These are phyloP conservation scores for Phyto melanocephala DNA, from an alignment of 2,888 invertebrate genomes.

Conservation along the genomic window DNA sequence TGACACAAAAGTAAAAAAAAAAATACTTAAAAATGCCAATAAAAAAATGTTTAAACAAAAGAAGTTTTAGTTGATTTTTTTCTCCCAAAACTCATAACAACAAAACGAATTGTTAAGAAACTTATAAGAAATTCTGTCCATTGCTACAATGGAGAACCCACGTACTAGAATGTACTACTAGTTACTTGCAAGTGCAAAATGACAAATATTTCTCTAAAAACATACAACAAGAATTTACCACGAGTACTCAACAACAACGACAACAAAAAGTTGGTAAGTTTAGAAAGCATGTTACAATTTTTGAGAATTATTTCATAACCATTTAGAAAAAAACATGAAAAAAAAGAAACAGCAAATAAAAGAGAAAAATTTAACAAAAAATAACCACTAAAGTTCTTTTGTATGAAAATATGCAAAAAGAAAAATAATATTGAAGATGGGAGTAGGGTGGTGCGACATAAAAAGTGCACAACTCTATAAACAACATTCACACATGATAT, in stretches of 20 bases:
- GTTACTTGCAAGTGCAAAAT: constrained; percentile 27
- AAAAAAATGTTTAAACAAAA: constrained; percentile 30
- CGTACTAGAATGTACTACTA: not conserved
- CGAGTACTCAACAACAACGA: constrained; percentile 30
- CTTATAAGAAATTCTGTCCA: constrained; percentile 18
- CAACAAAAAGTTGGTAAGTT: constrained; percentile 22
- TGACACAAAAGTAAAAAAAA: constrained; percentile 6
- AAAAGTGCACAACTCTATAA: constrained; percentile 6
- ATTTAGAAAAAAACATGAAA: constrained; percentile 42
- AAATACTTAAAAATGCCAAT: constrained; percentile 19
- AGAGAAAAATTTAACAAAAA: no score
- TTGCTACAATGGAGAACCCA: constrained; percentile 10
- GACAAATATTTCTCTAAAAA: not conserved
- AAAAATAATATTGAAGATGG: not conserved
- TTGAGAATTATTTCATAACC: constrained; percentile 43
- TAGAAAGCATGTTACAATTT: constrained; percentile 42
- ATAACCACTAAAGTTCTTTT: constrained; percentile 24
- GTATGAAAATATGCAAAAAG: constrained; percentile 28
- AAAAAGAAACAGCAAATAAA: not conserved
- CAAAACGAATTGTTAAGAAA: constrained; percentile 27
- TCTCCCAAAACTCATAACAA: not conserved
- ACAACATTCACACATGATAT: not conserved
- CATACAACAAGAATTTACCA: constrained; percentile 27
- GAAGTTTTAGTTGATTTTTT: not conserved
- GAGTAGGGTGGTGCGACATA: constrained; percentile 12